A percentile compares a stretch with the other conserved stretches of the same genome.
Evolutionary conservation across 2,888 invertebrate genomes (phyloP).

Genomic region (Cheilosia scutellata): DNA sequence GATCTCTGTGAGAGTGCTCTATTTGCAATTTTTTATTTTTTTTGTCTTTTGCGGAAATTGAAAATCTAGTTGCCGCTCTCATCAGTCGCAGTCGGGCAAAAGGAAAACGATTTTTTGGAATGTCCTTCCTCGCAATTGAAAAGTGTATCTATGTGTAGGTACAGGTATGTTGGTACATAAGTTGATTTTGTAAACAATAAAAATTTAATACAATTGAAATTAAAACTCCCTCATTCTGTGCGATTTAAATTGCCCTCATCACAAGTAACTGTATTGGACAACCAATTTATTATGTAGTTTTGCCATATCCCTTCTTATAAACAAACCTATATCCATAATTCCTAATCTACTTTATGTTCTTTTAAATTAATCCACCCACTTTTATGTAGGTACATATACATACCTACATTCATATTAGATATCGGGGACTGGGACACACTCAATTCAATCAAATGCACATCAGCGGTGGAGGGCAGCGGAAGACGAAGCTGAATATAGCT

Average conservation of each 20-base stretch:
- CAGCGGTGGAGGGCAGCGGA: neutral
- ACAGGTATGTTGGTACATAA: neutral
- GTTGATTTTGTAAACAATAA: neutral
- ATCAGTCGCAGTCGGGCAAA: neutral
- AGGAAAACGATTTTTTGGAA: slow-evolving; percentile 4
- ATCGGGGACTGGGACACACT: slow-evolving; percentile 19
- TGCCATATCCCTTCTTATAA: slow-evolving; percentile 11
- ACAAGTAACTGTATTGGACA: slow-evolving; percentile 21
- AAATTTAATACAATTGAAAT: no score
- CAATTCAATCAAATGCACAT: slow-evolving; percentile 67
- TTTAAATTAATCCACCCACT: slow-evolving; percentile 41
- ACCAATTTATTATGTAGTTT: slow-evolving; percentile 49
- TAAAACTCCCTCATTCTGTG: neutral
- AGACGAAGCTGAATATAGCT: slow-evolving; percentile 30
- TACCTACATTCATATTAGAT: neutral
- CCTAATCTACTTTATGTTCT: slow-evolving; percentile 44
- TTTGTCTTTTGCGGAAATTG: slow-evolving; percentile 42
- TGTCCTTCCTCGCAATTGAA: slow-evolving; percentile 19
- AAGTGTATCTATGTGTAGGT: neutral
- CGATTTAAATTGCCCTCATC: neutral
- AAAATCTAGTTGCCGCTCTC: slow-evolving; percentile 28
- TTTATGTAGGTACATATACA: neutral
- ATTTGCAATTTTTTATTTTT: neutral
- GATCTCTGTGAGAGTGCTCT: slow-evolving; percentile 6
- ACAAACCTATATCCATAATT: slow-evolving; percentile 36